These are phyloP conservation scores for Sebastes nivosus DNA, from an alignment of 2,797 vertebrate genomes.

Conservation along the genomic window DNA sequence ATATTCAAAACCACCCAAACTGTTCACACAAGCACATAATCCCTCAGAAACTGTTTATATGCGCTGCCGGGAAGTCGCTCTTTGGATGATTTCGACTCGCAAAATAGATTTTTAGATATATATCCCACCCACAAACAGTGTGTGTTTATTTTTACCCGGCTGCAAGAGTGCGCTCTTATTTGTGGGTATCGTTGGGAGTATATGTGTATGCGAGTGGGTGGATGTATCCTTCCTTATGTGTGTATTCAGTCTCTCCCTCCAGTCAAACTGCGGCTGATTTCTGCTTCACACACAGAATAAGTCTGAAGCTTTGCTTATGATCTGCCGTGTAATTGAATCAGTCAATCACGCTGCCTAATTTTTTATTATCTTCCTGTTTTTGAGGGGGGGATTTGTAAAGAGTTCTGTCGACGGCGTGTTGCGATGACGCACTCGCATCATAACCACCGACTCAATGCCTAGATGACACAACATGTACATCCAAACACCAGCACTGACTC, in stretches of 20 bases:
- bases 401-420: not conserved
- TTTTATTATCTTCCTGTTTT: not conserved
- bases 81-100: conserved; percentile 25
- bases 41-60: conserved; percentile 5
- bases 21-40: conserved; percentile 24
- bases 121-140: conserved; percentile 25
- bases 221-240: not conserved
- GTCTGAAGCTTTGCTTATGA: not conserved
- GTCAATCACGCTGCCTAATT: not conserved
- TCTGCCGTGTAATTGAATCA: conserved; percentile 13
- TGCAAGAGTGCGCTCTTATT: conserved; percentile 7
- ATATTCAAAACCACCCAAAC: conserved; percentile 16
- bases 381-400: not conserved
- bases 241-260: not conserved
- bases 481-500: conserved; percentile 11
- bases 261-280: conserved; percentile 3
- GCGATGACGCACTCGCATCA: not conserved
- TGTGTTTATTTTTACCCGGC: conserved; percentile 34
- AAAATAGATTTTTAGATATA: conserved; percentile 38
- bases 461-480: conserved; percentile 6
- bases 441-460: not conserved
- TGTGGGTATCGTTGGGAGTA: not conserved
- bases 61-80: not conserved
- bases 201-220: not conserved
- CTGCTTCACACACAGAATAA: not conserved